Conservation (phyloP, 2,113 vertebrate genomes). For the Echinops telfairi region DNA sequence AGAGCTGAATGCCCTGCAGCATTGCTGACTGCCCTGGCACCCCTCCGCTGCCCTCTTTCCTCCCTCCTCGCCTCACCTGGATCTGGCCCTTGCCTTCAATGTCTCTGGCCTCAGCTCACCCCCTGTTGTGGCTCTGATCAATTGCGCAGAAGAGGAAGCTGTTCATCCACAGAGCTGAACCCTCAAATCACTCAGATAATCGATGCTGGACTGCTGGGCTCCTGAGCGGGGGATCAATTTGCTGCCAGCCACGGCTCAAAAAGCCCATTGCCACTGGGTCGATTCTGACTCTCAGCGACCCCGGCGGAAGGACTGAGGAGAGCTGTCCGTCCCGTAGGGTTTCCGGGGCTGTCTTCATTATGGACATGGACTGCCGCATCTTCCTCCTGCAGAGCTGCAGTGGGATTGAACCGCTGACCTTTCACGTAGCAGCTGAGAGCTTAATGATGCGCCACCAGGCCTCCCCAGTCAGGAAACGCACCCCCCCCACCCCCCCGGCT, state of each 20-base stretch:
- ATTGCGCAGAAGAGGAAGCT: neutral
- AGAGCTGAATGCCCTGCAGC: neutral
- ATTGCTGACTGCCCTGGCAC: rapidly evolving
- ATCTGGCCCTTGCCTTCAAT: neutral
- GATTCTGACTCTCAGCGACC: neutral
- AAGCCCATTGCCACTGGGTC: neutral
- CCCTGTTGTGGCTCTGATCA: neutral
- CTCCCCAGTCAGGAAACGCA: conserved; percentile 57
- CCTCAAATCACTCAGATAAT: conserved; percentile 70
- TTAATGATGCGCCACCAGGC: neutral
- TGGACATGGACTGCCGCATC: neutral
- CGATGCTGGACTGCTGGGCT: conserved; percentile 54
- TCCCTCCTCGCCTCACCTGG: neutral
- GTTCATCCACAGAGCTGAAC: conserved; percentile 28
- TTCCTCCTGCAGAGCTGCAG: too few relatives aligned
- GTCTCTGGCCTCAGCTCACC: neutral
- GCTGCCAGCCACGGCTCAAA: conserved; percentile 65
- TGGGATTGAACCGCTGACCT: neutral
- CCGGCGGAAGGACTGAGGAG: neutral
- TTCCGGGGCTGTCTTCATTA: neutral
- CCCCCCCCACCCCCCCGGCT: rapidly evolving
- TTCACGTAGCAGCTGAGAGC: neutral
- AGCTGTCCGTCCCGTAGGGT: neutral
- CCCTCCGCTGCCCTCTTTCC: too few relatives aligned
- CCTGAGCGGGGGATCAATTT: neutral